phyloP scores from a whole-genome alignment of 30 jellyfish, hydroid and myxozoan genomes.

The Hydra vulgaris region DNA sequence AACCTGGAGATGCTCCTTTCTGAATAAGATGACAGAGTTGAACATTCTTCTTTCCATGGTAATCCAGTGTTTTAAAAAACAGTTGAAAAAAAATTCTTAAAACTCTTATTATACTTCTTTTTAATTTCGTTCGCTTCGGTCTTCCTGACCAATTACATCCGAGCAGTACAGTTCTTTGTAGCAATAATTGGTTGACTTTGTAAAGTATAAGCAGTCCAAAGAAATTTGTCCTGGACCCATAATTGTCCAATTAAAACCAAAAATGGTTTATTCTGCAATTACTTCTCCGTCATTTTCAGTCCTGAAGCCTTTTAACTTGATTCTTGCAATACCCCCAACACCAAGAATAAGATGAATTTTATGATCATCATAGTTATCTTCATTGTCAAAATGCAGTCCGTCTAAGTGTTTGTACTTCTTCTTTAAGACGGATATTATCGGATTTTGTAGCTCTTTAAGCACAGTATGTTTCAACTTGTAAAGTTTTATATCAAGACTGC shows the following conservation, averaged over 20 bases:
- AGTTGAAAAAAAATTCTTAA: too few species aligned
- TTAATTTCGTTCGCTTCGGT: constrained; percentile 50
- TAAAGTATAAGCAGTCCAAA: too few species aligned
- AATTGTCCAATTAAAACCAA: constrained; percentile 79
- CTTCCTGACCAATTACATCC: constrained; percentile 58
- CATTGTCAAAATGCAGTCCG: constrained; percentile 39
- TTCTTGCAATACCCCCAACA: too few species aligned
- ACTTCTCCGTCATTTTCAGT: too few species aligned
- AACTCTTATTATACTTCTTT: constrained; percentile 33
- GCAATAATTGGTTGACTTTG: constrained; percentile 38
- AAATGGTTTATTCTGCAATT: constrained; percentile 50
- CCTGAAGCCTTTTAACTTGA: too few species aligned
- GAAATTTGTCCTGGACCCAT: constrained; percentile 35
- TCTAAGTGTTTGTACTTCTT: constrained; percentile 32
- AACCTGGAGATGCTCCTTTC: too few species aligned
- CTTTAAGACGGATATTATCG: too few species aligned
- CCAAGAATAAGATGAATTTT: constrained; percentile 41
- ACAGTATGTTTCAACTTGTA: constrained; percentile 33
- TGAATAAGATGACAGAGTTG: too few species aligned
- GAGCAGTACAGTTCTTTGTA: constrained; percentile 43
- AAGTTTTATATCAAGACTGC: constrained; percentile 28
- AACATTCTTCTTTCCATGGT: too few species aligned
- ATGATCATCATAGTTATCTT: constrained; percentile 17
- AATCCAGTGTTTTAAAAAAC: too few species aligned
- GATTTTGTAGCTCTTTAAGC: constrained; percentile 33